A percentile compares a stretch with the other conserved stretches of the same genome.
These are phyloP conservation scores for Galerucella calmariensis DNA, from an alignment of 2,888 invertebrate species.

Conservation along the genomic window DNA sequence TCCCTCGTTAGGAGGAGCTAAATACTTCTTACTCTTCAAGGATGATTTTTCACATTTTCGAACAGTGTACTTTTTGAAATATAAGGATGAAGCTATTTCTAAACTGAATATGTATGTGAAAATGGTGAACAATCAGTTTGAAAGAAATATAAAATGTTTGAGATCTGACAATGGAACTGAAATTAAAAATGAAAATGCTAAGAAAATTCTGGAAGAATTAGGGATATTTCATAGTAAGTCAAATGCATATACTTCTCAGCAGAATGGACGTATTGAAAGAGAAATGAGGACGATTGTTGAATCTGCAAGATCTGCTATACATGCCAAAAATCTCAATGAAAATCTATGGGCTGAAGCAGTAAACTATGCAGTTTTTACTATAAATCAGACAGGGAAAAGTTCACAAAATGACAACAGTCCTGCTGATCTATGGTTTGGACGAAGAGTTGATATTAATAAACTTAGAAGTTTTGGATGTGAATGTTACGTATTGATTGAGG, in stretches of 20 bases:
- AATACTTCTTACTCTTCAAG: slow-evolving; percentile 21
- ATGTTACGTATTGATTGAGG: slow-evolving; percentile 35
- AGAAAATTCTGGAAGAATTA: slow-evolving; percentile 47
- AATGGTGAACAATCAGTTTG: slow-evolving; percentile 54
- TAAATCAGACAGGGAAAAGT: slow-evolving; percentile 49
- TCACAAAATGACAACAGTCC: slow-evolving; percentile 40
- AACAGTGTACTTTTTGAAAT: slow-evolving; percentile 52
- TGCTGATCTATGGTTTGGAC: slow-evolving; percentile 47
- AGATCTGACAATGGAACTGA: slow-evolving; percentile 54
- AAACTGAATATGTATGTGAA: slow-evolving; percentile 47
- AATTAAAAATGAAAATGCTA: slow-evolving; percentile 33
- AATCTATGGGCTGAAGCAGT: slow-evolving; percentile 49
- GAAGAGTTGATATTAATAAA: slow-evolving; percentile 36
- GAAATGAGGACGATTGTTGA: slow-evolving; percentile 57
- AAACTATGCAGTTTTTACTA: slow-evolving; percentile 48
- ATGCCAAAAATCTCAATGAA: slow-evolving; percentile 39
- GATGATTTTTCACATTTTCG: slow-evolving; percentile 35
- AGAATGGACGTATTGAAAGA: slow-evolving; percentile 49
- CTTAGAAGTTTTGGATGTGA: slow-evolving; percentile 32
- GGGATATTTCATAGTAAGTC: slow-evolving; percentile 50
- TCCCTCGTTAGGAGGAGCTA: slow-evolving; percentile 39
- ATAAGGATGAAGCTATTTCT: slow-evolving; percentile 48
- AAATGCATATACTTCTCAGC: slow-evolving; percentile 52
- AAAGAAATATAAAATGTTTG: slow-evolving; percentile 47
- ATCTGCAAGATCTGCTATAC: slow-evolving; percentile 49